A percentile compares a stretch with the other conserved stretches of the same genome.
These are phyloP conservation scores for Calypte anna DNA, from an alignment of 2,113 vertebrate species.

Conservation along the genomic window DNA sequence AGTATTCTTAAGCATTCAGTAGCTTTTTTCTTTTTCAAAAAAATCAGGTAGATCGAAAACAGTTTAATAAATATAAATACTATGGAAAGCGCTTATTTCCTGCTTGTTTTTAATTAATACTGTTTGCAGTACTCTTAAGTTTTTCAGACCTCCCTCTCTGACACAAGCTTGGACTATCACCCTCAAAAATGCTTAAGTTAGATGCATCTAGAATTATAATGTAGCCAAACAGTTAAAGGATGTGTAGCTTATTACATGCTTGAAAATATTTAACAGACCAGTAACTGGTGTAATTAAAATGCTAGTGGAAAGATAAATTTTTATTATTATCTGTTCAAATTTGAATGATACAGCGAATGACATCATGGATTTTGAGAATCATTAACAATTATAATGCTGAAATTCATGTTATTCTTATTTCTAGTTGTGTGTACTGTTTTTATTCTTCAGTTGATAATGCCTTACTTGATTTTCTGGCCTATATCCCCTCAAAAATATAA, in stretches of 20 bases:
- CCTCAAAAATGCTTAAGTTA: background rate
- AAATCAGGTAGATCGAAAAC: background rate
- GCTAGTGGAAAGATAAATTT: background rate
- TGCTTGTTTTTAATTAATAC: constrained; percentile 3
- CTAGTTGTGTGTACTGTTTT: background rate
- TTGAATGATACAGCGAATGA: background rate
- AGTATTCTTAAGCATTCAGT: background rate
- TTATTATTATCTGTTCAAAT: background rate
- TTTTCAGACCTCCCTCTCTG: background rate
- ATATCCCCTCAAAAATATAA: background rate
- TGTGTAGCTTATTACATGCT: background rate
- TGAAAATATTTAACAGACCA: background rate
- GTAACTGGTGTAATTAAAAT: background rate
- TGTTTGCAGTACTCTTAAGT: background rate
- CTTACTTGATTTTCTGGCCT: background rate
- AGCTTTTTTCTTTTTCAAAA: background rate
- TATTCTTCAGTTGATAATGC: background rate
- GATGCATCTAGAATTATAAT: background rate
- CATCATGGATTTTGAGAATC: background rate
- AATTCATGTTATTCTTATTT: background rate
- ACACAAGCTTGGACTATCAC: background rate
- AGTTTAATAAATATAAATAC: background rate
- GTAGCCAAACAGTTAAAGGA: background rate
- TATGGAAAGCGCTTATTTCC: background rate
- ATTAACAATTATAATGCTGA: background rate